Evolutionary conservation across 2,888 invertebrate species (phyloP).

Genomic region (Lamellibrachia satsuma): DNA sequence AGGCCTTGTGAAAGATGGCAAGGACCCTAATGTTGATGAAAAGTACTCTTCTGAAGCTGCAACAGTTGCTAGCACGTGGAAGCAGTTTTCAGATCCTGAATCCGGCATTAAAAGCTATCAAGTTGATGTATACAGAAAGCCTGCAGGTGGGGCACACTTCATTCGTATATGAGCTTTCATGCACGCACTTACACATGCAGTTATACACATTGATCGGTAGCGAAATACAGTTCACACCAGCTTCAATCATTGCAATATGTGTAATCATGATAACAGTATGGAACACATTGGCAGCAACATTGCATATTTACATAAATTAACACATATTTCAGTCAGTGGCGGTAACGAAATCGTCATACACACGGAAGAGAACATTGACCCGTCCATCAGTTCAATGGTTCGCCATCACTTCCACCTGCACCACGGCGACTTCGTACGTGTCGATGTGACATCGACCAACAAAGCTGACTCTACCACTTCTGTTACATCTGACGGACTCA

Average conservation of each 20-base stretch:
- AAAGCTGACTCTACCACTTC: not conserved
- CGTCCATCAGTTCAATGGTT: not conserved
- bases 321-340: not conserved
- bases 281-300: not conserved
- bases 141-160: too few relatives aligned
- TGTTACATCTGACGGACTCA: not conserved
- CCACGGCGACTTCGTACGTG: conserved; percentile 6
- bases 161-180: too few relatives aligned
- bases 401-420: conserved; percentile 1
- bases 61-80: too few relatives aligned
- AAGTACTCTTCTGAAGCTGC: too few relatives aligned
- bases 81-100: too few relatives aligned
- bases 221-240: too few relatives aligned
- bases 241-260: not conserved
- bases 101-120: too few relatives aligned
- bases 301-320: not conserved
- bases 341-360: not conserved
- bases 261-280: not conserved
- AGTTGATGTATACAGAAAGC: too few relatives aligned
- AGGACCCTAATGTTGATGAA: too few relatives aligned
- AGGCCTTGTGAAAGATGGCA: too few relatives aligned
- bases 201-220: too few relatives aligned
- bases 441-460: not conserved
- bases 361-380: not conserved
- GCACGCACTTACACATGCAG: too few relatives aligned